Conservation (phyloP, 2,797 vertebrate genomes). For the Peromyscus melanophrys region DNA sequence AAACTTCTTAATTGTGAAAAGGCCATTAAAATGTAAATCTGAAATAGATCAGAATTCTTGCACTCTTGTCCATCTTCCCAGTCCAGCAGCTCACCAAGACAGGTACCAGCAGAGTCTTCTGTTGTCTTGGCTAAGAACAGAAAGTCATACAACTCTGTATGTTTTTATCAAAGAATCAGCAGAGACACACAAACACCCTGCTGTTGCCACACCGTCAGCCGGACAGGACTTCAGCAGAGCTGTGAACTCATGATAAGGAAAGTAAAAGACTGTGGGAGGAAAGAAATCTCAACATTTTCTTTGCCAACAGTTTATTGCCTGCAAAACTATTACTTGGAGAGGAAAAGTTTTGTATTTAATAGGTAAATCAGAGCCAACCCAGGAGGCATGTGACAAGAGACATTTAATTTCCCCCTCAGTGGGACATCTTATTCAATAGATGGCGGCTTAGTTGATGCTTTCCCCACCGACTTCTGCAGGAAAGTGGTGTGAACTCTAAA, state of each 20-base stretch:
- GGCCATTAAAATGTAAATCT: slow-evolving; percentile 79
- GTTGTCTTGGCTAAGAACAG: slow-evolving; percentile 79
- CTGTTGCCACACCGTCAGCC: not conserved
- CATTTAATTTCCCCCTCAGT: slow-evolving; percentile 81
- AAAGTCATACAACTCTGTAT: slow-evolving; percentile 20
- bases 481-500: slow-evolving; percentile 75
- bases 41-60: slow-evolving; percentile 83
- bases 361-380: slow-evolving; percentile 79
- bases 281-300: slow-evolving; percentile 36
- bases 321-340: slow-evolving; percentile 63
- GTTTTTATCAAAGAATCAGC: slow-evolving; percentile 30
- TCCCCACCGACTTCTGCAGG: slow-evolving; percentile 27
- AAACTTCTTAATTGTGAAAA: slow-evolving; percentile 79
- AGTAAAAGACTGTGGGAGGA: not conserved
- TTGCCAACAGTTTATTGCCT: slow-evolving; percentile 29
- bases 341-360: slow-evolving; percentile 75
- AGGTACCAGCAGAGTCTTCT: slow-evolving; percentile 77
- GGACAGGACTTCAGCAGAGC: not conserved
- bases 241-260: not conserved
- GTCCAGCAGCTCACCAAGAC: slow-evolving; percentile 81
- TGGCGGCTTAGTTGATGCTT: slow-evolving; percentile 31
- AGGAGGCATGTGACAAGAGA: slow-evolving; percentile 68
- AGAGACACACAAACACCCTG: not conserved
- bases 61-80: slow-evolving; percentile 84
- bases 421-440: slow-evolving; percentile 65